Percentiles rank a stretch among this genome's conserved stretches.
Evolutionary conservation across 2,888 invertebrate genomes (phyloP).

Genomic region (Empis livida): DNA sequence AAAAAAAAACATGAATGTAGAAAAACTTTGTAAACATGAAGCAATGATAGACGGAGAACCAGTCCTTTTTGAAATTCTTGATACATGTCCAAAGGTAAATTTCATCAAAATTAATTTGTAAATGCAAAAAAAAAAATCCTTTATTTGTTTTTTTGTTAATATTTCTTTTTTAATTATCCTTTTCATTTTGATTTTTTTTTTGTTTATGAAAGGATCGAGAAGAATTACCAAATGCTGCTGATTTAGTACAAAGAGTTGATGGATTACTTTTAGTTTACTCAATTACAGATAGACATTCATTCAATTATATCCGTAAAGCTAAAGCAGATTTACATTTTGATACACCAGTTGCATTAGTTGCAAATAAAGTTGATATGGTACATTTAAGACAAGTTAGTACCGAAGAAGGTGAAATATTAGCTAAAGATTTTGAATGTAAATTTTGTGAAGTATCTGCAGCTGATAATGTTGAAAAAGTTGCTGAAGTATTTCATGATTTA

Average conservation of each 20-base stretch:
- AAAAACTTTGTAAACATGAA: constrained; percentile 83
- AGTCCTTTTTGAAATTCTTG: constrained; percentile 78
- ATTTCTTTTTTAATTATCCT: too few species aligned
- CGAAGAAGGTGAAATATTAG: constrained; percentile 79
- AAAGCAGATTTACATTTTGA: constrained; percentile 56
- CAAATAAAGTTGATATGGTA: constrained; percentile 84
- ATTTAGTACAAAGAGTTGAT: constrained; percentile 80
- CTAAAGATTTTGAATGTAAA: constrained; percentile 77
- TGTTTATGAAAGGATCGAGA: constrained; percentile 46
- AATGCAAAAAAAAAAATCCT: too few species aligned
- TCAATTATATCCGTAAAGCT: constrained; percentile 66
- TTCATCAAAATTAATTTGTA: too few species aligned
- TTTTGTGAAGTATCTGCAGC: constrained; percentile 82
- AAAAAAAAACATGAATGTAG: constrained; percentile 37
- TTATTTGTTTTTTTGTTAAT: constrained; percentile 3
- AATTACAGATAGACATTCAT: constrained; percentile 74
- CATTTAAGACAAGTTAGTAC: constrained; percentile 76
- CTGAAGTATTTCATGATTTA: constrained; percentile 72
- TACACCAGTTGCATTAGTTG: constrained; percentile 72
- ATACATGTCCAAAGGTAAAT: constrained; percentile 56
- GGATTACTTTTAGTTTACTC: constrained; percentile 80
- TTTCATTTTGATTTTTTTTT: constrained; percentile 5
- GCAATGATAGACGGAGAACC: constrained; percentile 79
- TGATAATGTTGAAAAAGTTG: constrained; percentile 73
- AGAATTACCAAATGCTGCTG: constrained; percentile 54